These are phyloP conservation scores for Sminthopsis crassicaudata DNA, from an alignment of 2,113 vertebrate genomes.

Conservation along the genomic window DNA sequence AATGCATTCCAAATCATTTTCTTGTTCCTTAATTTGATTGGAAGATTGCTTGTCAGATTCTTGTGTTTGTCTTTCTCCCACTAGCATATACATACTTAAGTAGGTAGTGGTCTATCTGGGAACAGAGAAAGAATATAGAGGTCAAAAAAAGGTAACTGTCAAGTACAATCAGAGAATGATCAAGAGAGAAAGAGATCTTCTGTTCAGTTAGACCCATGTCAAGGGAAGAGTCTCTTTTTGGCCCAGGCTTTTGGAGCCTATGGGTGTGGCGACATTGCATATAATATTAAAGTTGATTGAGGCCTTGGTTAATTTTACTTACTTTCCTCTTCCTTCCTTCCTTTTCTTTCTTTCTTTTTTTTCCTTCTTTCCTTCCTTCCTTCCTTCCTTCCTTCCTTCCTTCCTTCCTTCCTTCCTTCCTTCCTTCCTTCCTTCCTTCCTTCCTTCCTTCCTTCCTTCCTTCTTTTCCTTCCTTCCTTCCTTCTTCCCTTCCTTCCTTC, in stretches of 20 bases:
- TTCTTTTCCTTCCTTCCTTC: too few relatives aligned
- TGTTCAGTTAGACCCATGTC: not conserved
- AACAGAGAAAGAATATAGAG: not conserved
- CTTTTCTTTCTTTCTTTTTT: not conserved
- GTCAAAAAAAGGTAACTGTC: not conserved
- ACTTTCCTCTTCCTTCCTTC: not conserved
- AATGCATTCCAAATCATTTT: conserved; percentile 28
- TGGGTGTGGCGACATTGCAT: not conserved
- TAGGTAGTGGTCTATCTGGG: not conserved
- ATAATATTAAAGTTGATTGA: not conserved
- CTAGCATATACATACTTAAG: conserved; percentile 1
- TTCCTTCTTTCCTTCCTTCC: too few relatives aligned
- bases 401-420: too few relatives aligned
- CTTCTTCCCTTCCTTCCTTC: too few relatives aligned
- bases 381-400: too few relatives aligned
- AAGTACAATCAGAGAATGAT: not conserved
- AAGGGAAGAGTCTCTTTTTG: not conserved
- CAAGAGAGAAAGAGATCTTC: not conserved
- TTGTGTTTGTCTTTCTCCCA: not conserved
- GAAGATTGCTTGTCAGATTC: not conserved
- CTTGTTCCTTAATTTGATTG: not conserved
- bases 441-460: too few relatives aligned
- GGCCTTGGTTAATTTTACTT: not conserved
- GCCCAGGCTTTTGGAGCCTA: not conserved
- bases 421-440: too few relatives aligned